Evolutionary conservation across 2,888 invertebrate genomes (phyloP), one percentile per base, ranked within the genome.

Genomic region (Protodeltote pygarga): DNA sequence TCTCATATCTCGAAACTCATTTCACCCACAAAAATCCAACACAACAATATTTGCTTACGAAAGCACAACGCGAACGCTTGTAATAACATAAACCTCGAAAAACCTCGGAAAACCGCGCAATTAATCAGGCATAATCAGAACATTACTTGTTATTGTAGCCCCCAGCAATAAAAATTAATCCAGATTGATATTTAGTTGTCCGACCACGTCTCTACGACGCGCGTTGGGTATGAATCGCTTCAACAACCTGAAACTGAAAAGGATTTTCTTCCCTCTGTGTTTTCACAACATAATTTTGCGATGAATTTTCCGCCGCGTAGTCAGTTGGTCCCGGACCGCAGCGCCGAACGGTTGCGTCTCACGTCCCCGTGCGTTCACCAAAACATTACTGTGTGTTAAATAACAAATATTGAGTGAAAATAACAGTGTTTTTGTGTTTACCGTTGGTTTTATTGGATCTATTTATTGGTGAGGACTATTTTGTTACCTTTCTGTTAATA

Each of bases 361-460:
- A 44, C 31, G 24, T 9, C 5, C 5, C n/a, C 16, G 19, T 37
- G 9, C 11, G 13, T 10, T 25, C 10, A 9, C 9, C 19, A 60
- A 44, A 66, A 60, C 54, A 70, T 46, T 48, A 50, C 44, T 52
- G 54, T 64, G 54, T 33, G 27, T 37, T 19, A 55, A 48, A 55
- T 53, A 40, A 53, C 51, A 57, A 55, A 64, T 52, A 55, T 51
- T 68, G 60, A 40, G 64, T 61, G 61, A 58, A n/a, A 49, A 61
- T 39, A 27, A 37, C 15, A 21, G 71, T 68, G 57, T 45, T 53
- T 52, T 44, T 50, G 66, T 68, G 68, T 31, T 42, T 33, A 35
- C 8, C 11, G 19, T 19, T 9, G 19, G 14, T 38, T 40, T 51
- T 24, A 13, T 32, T 42, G 70, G 67, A 66, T 66, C 50, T 35